Percentiles rank a stretch among this genome's conserved stretches.
Conservation (phyloP, 1,140 invertebrate genomes). For the Neotoxoptera formosana region DNA sequence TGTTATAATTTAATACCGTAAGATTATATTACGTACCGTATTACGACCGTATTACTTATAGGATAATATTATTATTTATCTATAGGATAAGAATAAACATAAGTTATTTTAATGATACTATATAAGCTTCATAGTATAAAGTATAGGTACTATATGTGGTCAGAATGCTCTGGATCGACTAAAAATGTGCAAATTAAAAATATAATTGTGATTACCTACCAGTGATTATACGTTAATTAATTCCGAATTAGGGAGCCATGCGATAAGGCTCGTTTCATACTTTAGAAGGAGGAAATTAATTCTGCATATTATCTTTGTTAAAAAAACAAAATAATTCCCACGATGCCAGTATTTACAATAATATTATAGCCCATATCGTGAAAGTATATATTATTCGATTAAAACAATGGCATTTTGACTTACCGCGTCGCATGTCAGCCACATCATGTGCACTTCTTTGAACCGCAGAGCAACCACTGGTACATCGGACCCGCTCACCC, state of each 20-base stretch:
- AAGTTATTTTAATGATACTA: not conserved
- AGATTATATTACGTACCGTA: too few species aligned
- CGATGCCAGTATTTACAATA: not conserved
- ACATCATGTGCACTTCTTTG: conserved; percentile 47
- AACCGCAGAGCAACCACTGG: conserved; percentile 44
- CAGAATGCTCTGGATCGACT: not conserved
- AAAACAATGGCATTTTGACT: not conserved
- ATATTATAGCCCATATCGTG: not conserved
- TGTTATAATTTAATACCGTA: not conserved
- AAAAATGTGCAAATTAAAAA: not conserved
- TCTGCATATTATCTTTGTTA: not conserved
- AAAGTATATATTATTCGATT: too few species aligned
- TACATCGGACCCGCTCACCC: conserved; percentile 17
- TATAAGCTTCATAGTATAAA: too few species aligned
- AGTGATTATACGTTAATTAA: not conserved
- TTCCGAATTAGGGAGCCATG: not conserved
- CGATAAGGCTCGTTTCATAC: not conserved
- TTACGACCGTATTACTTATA: not conserved
- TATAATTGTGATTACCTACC: not conserved
- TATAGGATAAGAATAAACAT: not conserved
- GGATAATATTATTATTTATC: not conserved
- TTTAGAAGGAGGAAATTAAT: not conserved
- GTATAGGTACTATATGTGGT: not conserved
- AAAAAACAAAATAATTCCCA: not conserved
- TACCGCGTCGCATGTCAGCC: conserved; percentile 40